Evolutionary conservation across 2,797 vertebrate species (phyloP).

Genomic region (Pyrocephalus nanus): DNA sequence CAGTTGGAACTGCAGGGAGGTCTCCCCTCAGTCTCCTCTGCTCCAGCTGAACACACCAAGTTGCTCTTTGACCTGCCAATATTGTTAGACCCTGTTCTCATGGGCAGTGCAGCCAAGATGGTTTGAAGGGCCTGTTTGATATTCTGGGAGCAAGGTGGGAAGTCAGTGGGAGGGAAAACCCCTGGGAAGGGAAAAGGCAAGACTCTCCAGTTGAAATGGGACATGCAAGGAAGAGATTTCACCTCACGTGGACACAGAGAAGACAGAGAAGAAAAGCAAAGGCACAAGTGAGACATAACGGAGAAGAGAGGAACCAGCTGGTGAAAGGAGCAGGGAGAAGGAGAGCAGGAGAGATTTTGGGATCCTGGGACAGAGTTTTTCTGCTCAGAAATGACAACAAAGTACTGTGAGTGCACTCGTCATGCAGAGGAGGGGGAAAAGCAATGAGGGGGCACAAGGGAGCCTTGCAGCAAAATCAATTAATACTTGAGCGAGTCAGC

Average conservation of each 20-base stretch:
- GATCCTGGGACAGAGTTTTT: neutral
- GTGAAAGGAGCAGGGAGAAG: neutral
- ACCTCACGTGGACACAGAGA: neutral
- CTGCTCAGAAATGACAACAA: neutral
- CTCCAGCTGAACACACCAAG: neutral
- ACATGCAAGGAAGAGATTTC: neutral
- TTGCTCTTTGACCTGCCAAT: neutral
- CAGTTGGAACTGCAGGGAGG: too few species aligned
- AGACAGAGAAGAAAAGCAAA: neutral
- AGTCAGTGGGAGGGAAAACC: neutral
- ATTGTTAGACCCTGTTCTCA: neutral
- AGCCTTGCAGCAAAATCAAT: conserved; percentile 26
- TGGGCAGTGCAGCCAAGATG: neutral
- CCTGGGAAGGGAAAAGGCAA: neutral
- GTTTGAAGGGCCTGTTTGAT: neutral
- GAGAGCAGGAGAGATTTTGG: neutral
- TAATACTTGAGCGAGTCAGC: neutral
- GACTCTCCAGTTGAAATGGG: neutral
- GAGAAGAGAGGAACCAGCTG: neutral
- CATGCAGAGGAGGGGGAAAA: neutral
- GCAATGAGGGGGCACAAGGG: neutral
- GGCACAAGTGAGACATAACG: neutral
- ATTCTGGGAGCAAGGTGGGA: neutral
- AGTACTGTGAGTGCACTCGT: neutral
- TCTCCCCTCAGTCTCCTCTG: neutral